phyloP scores from a whole-genome alignment of 2,113 vertebrate genomes.

The Tychaedon coryphoeus region DNA sequence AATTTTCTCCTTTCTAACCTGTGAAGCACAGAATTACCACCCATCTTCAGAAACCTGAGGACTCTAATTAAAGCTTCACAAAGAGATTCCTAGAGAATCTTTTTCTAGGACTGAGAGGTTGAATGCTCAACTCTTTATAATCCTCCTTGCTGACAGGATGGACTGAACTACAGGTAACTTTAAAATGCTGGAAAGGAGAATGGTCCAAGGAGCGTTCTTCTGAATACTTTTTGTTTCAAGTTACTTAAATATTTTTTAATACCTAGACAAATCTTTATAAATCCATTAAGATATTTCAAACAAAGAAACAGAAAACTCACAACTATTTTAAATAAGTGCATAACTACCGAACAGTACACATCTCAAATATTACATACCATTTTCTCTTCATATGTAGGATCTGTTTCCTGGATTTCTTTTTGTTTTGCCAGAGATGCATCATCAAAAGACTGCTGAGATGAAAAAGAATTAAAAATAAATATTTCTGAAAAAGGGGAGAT shows the following conservation, averaged over 20 bases:
- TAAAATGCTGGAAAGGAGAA: background rate
- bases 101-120: background rate
- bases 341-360: background rate
- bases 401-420: constrained; percentile 80
- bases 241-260: background rate
- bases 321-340: background rate
- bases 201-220: fast-evolving
- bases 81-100: background rate
- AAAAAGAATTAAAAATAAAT: constrained; percentile 26
- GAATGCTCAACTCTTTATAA: background rate
- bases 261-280: background rate
- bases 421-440: constrained; percentile 80
- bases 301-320: background rate
- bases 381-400: constrained; percentile 94
- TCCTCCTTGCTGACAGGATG: background rate
- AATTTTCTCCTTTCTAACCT: background rate
- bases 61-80: background rate
- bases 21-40: background rate
- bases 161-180: background rate
- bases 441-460: constrained; percentile 75
- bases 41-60: background rate
- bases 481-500: background rate
- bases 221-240: background rate
- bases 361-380: constrained; percentile 78
- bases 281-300: background rate